Base-by-base conservation (phyloP, 1,140 invertebrate species). In the Cydia amplana region DNA sequence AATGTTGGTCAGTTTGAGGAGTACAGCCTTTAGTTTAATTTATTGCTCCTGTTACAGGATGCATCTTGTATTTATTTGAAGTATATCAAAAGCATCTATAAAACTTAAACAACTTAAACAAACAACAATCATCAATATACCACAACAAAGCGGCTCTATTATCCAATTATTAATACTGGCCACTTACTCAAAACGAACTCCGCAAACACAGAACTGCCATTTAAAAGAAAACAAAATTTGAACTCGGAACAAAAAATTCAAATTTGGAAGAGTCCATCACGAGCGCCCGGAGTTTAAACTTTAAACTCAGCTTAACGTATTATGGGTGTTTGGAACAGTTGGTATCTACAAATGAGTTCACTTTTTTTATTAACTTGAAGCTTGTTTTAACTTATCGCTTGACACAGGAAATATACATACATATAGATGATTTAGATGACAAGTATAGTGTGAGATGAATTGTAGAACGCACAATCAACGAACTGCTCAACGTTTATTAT, bases 281-380 rank as follows among this genome's bases (percentile, higher is more conserved):
- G n/a, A 40, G 16, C 64, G 64, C 25, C 16, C 28, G 28, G 32
- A 70, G 65, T 70, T 85, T 84, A 86, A 90, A 87, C 87, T 70
- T 85, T 84, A 86, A 90, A 87, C 87, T 88, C 84, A 75, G 85
- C 86, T 90, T 89, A 91, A 90, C 86, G 87, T 90, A 89, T 90
- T 88, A 89, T 88, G 86, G 87, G 88, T 87, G 85, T 87, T 89
- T 86, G 83, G 28, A 73, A 82, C 49, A 28, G 65, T 70, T 43
- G 25, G 28, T 70, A 32, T 40, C 28, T 70, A 36, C 55, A 60
- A 60, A 23, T 60, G 55, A 60, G 18, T 60, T 60, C 7, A 16
- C 18, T 60, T 60, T 60, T 23, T 60, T 32, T 28, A 60, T 60
- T 60, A 60, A 60, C 55, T 60, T 60, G n/a, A 20, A 23, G 2